Evolutionary conservation across 2,888 invertebrate species (phyloP), one percentile per base, ranked within the genome.

Genomic region (Ctenicera cuprea): DNA sequence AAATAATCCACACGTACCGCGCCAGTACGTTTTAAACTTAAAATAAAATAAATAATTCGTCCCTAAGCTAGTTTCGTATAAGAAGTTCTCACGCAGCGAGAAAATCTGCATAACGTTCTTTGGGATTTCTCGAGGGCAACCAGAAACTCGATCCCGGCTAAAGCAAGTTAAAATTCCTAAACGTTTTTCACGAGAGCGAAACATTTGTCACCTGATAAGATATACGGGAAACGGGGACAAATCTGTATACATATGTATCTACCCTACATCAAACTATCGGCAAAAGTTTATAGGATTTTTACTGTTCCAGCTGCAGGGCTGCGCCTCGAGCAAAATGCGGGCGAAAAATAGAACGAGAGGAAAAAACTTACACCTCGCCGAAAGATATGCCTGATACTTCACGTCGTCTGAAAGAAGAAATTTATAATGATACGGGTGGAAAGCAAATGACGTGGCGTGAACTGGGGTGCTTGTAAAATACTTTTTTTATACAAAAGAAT

Each of bases 171-270:
- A 26, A 67, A 67, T 61, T 68, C 61, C 61, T 59, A 38, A 48
- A 48, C 68, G 68, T 61, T 68, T 70, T 61, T 45, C 20, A 61
- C 18, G 45, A 61, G 30, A 61, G 57, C 61, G 37, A 61, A 71
- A 73, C 78, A 77, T 77, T 76, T 79, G 77, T 77, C 78, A 78
- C 76, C 78, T 74, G 77, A 79, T 78, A 78, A 79, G 77, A 79
- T 78, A 75, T 68, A 68, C 66, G 65, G 75, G 72, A 73, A 78
- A 73, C 74, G 50, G 64, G 77, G 81, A 81, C 81, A 81, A 81
- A 81, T 81, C 80, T 79, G 76, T 79, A 79, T 79, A 78, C 77
- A 78, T 75, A 74, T 77, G 76, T 79, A 79, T 78, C 78, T 66
- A 74, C 67, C 73, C 68, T 61, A 62, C 72, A 76, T 72, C 71